phyloP scores from a whole-genome alignment of 2,888 invertebrate species.

The Ellobium chinense region DNA sequence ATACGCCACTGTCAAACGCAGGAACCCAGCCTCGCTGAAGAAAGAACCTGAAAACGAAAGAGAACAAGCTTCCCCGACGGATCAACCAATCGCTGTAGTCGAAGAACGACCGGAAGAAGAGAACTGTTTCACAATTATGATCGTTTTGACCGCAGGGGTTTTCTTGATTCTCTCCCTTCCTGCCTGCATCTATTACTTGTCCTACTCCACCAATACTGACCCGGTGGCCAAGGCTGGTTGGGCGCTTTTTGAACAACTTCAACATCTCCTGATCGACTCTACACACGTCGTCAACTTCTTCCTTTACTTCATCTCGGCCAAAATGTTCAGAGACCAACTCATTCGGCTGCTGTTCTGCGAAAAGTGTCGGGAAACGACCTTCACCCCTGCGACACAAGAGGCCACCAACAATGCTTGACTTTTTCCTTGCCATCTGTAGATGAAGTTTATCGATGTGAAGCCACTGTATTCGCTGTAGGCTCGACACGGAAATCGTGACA shows the following conservation, averaged over 20 bases:
- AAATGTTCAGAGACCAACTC: constrained; percentile 60
- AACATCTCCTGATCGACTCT: constrained; percentile 60
- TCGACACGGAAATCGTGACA: no score
- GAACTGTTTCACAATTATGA: constrained; percentile 34
- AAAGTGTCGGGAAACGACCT: neutral
- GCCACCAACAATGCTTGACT: neutral
- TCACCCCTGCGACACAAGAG: neutral
- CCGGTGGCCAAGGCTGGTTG: constrained; percentile 18
- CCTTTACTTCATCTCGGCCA: constrained; percentile 63
- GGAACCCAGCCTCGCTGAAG: no score
- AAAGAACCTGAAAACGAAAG: neutral
- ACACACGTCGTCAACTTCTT: constrained; percentile 70
- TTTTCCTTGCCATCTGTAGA: neutral
- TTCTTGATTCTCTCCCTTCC: constrained; percentile 49
- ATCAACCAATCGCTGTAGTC: neutral
- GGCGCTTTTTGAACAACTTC: constrained; percentile 39
- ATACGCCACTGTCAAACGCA: constrained; percentile 29
- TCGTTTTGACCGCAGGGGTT: constrained; percentile 46
- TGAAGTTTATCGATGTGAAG: no score
- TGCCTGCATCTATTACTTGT: constrained; percentile 35
- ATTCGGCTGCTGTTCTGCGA: neutral
- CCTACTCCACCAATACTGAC: constrained; percentile 11
- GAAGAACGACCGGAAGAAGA: neutral
- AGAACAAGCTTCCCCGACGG: neutral
- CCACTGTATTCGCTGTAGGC: no score